These are phyloP conservation scores for Dicaeum eximium DNA, from an alignment of 2,113 vertebrate genomes.

Conservation along the genomic window DNA sequence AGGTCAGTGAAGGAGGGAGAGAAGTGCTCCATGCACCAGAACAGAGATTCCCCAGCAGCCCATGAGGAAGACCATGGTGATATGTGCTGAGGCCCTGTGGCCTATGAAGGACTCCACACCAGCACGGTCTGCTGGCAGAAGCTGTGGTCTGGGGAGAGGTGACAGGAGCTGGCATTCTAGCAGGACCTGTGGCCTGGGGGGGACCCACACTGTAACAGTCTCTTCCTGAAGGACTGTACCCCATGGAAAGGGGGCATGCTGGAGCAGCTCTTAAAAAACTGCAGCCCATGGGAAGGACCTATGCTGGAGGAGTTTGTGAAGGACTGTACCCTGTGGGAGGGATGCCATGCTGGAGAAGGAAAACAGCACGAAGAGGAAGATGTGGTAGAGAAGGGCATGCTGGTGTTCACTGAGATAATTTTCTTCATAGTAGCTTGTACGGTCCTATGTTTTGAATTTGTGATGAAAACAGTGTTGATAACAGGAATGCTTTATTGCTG, in stretches of 20 bases:
- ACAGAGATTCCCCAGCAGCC: background rate
- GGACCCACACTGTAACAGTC: background rate
- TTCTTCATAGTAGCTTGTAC: background rate
- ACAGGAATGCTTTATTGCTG: background rate
- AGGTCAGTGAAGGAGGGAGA: background rate
- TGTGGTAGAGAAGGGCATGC: background rate
- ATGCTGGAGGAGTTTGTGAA: background rate
- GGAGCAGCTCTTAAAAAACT: background rate
- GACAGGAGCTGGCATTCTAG: background rate
- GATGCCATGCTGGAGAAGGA: background rate
- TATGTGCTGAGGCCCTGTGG: background rate
- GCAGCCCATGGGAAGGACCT: background rate
- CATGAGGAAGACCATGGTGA: background rate
- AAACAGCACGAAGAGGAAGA: background rate
- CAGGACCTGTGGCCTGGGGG: background rate
- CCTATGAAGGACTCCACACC: background rate
- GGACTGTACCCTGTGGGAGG: background rate
- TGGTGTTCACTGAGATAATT: background rate
- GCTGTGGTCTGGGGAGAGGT: background rate
- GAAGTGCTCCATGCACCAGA: background rate
- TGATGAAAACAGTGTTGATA: background rate
- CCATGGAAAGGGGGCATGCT: background rate
- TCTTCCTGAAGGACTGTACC: background rate
- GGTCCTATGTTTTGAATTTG: background rate
- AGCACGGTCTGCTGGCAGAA: background rate